Base-by-base conservation (phyloP, 2,113 vertebrate genomes). In the Forbesichthys papilliferus region DNA sequence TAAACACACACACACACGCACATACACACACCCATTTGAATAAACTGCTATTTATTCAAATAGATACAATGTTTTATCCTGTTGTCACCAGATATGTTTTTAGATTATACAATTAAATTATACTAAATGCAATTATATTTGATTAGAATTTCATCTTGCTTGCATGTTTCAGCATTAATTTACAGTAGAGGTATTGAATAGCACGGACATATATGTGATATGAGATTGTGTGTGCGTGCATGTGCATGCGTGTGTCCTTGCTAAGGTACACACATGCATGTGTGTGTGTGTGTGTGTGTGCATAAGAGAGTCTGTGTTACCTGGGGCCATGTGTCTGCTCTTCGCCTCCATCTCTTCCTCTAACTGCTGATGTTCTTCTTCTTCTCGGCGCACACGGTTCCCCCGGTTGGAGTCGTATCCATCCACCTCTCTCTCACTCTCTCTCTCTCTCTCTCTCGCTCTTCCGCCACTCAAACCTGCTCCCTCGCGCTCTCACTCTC, bases 261-360 rank as follows among this genome's bases (percentile, higher is more conserved):
- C 53, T 3, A 16, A 3, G 2, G 53, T 55, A 16, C n/a, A 16
- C 53, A 13, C 49, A 11, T 51, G 48, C 14, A 33, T 64, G 63
- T 67, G 69, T 12, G 42, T 20, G 48, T 20, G 11, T 61, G 59
- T 61, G 59, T 61, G 34, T 61, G 34, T 47, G 67, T 63, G 42
- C 57, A 60, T 68, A 65, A 61, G 75, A 68, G 56, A 65, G 64
- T 34, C 61, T 9, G 51, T 67, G 36, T 88, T 90, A 92, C 91
- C 92, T 93, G 92, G 66, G 79, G 89, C 89, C 83, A 91, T 83
- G 86, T 85, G 89, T 80, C 90, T 90, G 83, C 87, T 79, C 81
- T 92, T 93, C 3, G 87, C 86, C 83, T 93, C 91, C 92, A 93
- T 93, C 70, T 86, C 87, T 76, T 90, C 79, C 84, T 77, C 87